phyloP scores from a whole-genome alignment of 1,140 invertebrate genomes.

The Lamellibrachia luymesi region DNA sequence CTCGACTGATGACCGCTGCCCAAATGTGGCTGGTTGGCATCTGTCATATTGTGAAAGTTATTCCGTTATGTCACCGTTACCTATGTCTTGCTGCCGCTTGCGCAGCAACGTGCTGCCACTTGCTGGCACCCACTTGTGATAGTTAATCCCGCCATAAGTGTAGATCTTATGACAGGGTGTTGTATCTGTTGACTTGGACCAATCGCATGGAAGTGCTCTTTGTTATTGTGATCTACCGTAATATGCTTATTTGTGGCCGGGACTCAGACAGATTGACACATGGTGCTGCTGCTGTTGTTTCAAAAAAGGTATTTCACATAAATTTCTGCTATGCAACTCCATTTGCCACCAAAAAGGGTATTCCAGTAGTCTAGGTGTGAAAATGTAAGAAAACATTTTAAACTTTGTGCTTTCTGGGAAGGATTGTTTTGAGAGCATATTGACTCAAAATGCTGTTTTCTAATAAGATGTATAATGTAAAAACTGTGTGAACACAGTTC shows the following conservation, averaged over 20 bases:
- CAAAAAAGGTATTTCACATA: not conserved
- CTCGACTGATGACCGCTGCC: not conserved
- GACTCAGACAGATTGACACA: not conserved
- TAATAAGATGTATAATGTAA: not conserved
- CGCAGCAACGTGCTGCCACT: not conserved
- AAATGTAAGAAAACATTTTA: not conserved
- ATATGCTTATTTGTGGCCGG: not conserved
- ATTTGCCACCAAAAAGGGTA: conserved; percentile 4
- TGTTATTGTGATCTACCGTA: not conserved
- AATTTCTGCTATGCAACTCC: not conserved
- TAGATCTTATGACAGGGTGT: not conserved
- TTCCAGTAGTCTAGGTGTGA: not conserved
- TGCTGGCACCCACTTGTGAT: not conserved
- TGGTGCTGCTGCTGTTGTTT: not conserved
- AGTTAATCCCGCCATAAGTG: not conserved
- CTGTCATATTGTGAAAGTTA: not conserved
- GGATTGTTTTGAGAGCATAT: not conserved
- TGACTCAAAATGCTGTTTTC: not conserved
- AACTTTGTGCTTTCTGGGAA: not conserved
- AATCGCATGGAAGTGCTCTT: not conserved
- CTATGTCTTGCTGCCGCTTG: not conserved
- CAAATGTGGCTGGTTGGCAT: not conserved
- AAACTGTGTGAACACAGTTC: not conserved
- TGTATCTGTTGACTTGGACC: not conserved
- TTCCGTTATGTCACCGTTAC: not conserved